Evolutionary conservation across 2,113 vertebrate species (phyloP), one percentile per base, ranked within the genome.

Genomic region (Eolophus roseicapilla): DNA sequence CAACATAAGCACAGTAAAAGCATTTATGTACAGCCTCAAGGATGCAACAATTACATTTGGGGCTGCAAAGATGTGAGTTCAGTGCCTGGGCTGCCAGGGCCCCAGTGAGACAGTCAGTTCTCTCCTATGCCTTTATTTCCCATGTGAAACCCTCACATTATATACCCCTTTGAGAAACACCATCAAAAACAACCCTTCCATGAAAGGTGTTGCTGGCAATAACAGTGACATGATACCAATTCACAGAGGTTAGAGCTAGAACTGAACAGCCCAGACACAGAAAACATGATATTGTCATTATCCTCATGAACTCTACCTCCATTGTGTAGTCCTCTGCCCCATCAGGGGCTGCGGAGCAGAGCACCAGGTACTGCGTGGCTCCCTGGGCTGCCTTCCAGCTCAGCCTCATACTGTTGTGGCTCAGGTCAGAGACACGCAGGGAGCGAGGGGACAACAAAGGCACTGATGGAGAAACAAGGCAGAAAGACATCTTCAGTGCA

Each of bases 311-410:
- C 43, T 92, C 5, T 91, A 98, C 98, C 98, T 98, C 97, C 50
- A 20, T 83, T 0, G 81, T 97, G 2, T 96, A 76, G 82, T 95
- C 91, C 69, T 97, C 95, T 74, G 98, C 98, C 55, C 98, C 98
- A 1, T 97, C 95, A 10, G 98, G 98, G 13, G 98, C 98, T 20
- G 96, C 95, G 0, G 98, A 98, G 92, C 98, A 99, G 50, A 98
- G 98, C 68, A 99, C 97, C 98, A 99, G 98, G 97, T 99, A 99
- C 84, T 98, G 98, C 0, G 98, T 98, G 23, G 98, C 99, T 37
- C 98, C 98, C 1, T 97, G 89, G 1, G 97, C 97, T 31, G 98
- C 96, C 33, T 94, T 97, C 99, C 99, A 99, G 63, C 97, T 98
- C 63, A 99, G 98, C 60, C 84, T 96, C 74, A 99, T 93, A 4